phyloP scores from a whole-genome alignment of 2,113 vertebrate genomes.

The Gymnorhina tibicen region DNA sequence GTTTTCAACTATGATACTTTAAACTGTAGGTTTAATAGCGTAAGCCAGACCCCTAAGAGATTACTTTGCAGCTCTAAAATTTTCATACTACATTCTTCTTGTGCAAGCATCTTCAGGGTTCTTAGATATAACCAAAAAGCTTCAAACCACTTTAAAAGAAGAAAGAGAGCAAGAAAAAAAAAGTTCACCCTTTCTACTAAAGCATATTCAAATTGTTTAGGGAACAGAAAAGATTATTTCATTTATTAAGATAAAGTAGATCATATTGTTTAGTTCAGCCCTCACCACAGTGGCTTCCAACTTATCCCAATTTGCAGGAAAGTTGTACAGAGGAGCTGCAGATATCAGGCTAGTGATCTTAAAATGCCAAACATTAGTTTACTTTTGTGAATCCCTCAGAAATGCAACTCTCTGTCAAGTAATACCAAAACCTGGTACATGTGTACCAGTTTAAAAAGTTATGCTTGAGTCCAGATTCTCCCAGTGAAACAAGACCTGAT shows the following conservation, averaged over 20 bases:
- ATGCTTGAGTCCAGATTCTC: neutral
- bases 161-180: neutral
- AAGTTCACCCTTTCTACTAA: neutral
- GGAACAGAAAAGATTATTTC: neutral
- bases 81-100: neutral
- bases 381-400: neutral
- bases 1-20: neutral
- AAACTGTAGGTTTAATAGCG: neutral
- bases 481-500: rapidly evolving
- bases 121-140: neutral
- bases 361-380: neutral
- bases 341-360: neutral
- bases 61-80: neutral
- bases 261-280: neutral
- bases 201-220: neutral
- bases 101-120: neutral
- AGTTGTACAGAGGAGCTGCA: neutral
- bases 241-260: neutral
- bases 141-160: neutral
- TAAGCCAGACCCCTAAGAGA: neutral
- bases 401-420: neutral
- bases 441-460: neutral
- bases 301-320: neutral
- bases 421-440: neutral
- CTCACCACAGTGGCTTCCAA: neutral